Evolutionary conservation across 2,888 invertebrate species (phyloP), one percentile per base, ranked within the genome.

Genomic region (Mythimna albipuncta): DNA sequence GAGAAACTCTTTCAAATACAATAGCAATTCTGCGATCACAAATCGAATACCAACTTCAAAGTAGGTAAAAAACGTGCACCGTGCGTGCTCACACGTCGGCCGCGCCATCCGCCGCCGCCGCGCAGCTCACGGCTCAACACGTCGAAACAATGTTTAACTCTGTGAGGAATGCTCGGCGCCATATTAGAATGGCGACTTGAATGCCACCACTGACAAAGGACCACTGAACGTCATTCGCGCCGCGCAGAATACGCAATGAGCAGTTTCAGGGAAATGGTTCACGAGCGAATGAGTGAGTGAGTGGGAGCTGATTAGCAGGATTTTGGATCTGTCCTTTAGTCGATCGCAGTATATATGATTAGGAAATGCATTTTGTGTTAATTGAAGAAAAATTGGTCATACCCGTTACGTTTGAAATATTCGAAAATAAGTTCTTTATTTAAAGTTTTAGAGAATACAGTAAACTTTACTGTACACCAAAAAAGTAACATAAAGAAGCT

Each of bases 181-280:
- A 75, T 69, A 69, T 79, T 71, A 71, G 70, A 68, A 72, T 75
- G 63, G 65, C 55, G 52, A 70, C 71, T 59, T 79, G 68, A 75
- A 80, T 80, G 72, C 72, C 41, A 26, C 64, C 32, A 9, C 69
- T 72, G 77, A 80, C 80, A 80, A 80, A 80, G 69, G 67, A 72
- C 77, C 47, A 67, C 81, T 72, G 77, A 75, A 64, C 71, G 71
- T 59, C 76, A 79, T 59, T 59, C 63, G 38, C 47, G 67, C 67
- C 63, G 76, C 69, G 55, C 59, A 32, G 76, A 69, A 79, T 80
- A 75, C 63, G 19, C n/a, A 63, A 79, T 79, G 81, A 75, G 76
- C 68, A 62, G 70, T 62, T 54, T 10, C 64, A 57, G 70, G 11
- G 13, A 63, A 79, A 70, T 69, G 55, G 44, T 55, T 50, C 52